A percentile compares a stretch with the other conserved stretches of the same genome.
These are phyloP conservation scores for Diadema setosum DNA, from an alignment of 35 echinoderm and acorn worm species.

Conservation along the genomic window DNA sequence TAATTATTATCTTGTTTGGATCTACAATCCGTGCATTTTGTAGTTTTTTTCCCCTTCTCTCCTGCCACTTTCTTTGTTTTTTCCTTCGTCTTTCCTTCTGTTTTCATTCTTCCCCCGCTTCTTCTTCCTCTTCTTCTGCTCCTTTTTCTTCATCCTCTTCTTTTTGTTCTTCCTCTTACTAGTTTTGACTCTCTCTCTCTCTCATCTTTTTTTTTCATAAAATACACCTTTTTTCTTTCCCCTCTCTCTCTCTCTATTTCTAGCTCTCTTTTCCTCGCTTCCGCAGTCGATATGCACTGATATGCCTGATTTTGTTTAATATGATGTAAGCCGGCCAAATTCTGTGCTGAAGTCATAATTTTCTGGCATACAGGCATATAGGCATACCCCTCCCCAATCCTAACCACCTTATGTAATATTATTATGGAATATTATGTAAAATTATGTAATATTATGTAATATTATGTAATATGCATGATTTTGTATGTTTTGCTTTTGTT, in stretches of 20 bases:
- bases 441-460: too few relatives aligned
- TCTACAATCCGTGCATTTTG: background rate
- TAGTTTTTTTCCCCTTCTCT: background rate
- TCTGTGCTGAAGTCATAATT: too few relatives aligned
- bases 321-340: too few relatives aligned
- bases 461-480: too few relatives aligned
- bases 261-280: background rate
- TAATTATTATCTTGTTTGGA: background rate
- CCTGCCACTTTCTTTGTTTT: background rate
- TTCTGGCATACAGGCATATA: too few relatives aligned
- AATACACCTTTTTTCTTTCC: background rate
- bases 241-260: background rate
- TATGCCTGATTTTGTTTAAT: too few relatives aligned
- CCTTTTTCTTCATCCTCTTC: background rate
- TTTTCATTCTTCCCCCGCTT: background rate
- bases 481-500: too few relatives aligned
- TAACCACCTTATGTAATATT: background rate
- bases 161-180: background rate
- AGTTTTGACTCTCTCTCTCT: background rate
- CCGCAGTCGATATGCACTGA: too few relatives aligned
- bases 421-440: background rate
- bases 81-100: background rate
- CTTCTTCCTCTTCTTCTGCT: background rate
- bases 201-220: background rate
- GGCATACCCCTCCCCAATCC: background rate